A percentile compares a stretch with the other conserved stretches of the same genome.
Conservation (phyloP, 2,113 vertebrate species). For the Phaethornis superciliosus region DNA sequence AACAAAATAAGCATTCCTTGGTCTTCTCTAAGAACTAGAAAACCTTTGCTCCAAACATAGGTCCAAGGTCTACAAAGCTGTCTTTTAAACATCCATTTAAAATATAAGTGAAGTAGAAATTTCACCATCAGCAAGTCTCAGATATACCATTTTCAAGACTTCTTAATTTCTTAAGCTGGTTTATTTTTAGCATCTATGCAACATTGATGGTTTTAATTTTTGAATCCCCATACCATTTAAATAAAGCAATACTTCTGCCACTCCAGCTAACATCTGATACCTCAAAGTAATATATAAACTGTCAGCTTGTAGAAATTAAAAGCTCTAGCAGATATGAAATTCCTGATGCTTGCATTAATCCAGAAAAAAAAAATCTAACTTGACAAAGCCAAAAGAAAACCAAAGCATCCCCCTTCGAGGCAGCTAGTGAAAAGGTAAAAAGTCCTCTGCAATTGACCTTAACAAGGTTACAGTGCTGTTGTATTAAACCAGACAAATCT, state of each 20-base stretch:
- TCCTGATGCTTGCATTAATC: neutral
- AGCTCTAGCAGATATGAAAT: neutral
- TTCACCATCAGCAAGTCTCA: neutral
- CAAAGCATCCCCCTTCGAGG: neutral
- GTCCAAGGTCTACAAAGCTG: neutral
- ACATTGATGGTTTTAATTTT: neutral
- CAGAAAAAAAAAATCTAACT: neutral
- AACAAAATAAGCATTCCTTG: neutral
- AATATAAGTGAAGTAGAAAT: neutral
- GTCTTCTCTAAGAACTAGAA: neutral
- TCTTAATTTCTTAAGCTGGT: neutral
- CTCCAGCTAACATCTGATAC: neutral
- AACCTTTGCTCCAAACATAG: neutral
- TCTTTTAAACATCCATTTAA: neutral
- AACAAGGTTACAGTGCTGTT: neutral
- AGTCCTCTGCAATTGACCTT: constrained; percentile 2
- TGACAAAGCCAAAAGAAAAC: constrained; percentile 1
- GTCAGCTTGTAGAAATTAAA: neutral
- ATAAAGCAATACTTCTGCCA: neutral
- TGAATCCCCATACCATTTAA: neutral
- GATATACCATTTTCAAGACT: neutral
- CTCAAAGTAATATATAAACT: neutral
- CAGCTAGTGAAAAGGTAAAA: neutral
- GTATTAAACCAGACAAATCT: constrained; percentile 19
- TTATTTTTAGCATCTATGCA: neutral